Evolutionary conservation across 1,140 invertebrate species (phyloP), one percentile per base, ranked within the genome.

Genomic region (Goniozus legneri): DNA sequence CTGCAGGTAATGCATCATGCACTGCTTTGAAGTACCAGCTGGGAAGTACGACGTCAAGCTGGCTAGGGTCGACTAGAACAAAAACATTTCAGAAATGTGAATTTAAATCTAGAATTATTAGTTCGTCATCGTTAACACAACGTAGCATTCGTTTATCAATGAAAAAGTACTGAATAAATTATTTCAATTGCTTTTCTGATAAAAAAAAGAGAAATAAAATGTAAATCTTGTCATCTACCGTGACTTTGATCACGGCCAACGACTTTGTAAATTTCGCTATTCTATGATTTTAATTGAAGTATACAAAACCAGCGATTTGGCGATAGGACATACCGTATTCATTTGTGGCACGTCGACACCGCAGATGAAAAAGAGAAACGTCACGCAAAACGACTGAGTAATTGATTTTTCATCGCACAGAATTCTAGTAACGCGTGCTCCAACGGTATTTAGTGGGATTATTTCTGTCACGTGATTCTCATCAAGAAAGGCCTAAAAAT

Each of bases 331-430:
- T 3, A 36, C 21, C 34, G 10, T 14, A 10, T 27, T 27, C 24
- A 27, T 6, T 27, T 27, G 24, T 6, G 24, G 24, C 4, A 27
- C 32, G 14, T 35, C 1, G 21, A 18, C 3, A 27, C 43, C 33
- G 2, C 13, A 8, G 15, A 8, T 13, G 3, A 14, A 34, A n/a
- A 27, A 2, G 0, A 44, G 10, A 1, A 80, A 52, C 52, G 83
- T 81, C 4, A 68, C 67, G 54, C 83, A 86, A 13, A 83, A 36
- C 4, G 65, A 50, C 21, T 79, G 75, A n/a, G 64, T 58, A 2
- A 64, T 21, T 1, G 65, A 57, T 40, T 69, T 64, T 32, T 79
- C 75, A 3, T 63, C 63, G 53, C 83, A 85, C 8, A 79, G 22
- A n/a, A n/a, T n/a, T n/a, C n/a, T n/a, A n/a, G n/a, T n/a, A n/a